Conservation (phyloP, 1,140 invertebrate species). For the Riptortus pedestris region DNA sequence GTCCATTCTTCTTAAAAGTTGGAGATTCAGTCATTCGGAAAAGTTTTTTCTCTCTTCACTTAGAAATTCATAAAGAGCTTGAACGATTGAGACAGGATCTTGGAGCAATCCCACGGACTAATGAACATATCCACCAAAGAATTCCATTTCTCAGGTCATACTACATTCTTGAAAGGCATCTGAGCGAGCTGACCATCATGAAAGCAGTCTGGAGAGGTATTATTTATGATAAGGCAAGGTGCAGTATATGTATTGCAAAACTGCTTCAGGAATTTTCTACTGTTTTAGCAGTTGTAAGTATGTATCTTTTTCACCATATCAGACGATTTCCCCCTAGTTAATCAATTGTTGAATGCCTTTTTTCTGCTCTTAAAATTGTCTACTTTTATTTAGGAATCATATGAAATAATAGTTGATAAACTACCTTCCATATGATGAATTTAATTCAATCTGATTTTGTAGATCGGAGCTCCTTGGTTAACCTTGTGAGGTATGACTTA, state of each 20-base stretch:
- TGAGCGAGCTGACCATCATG: not conserved
- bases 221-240: not conserved
- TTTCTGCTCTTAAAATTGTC: too few species aligned
- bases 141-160: not conserved
- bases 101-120: not conserved
- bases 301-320: too few species aligned
- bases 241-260: not conserved
- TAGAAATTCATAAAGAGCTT: not conserved
- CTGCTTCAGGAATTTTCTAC: conserved; percentile 1
- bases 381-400: too few species aligned
- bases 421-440: too few species aligned
- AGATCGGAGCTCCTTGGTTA: too few species aligned
- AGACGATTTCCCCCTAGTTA: too few species aligned
- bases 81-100: not conserved
- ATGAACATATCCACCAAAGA: not conserved
- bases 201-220: not conserved
- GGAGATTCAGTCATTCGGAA: not conserved
- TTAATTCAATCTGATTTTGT: too few species aligned
- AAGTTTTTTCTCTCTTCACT: not conserved
- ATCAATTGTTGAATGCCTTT: too few species aligned
- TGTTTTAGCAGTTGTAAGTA: conserved; percentile 2
- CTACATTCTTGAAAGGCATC: not conserved
- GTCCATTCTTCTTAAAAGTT: not conserved
- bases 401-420: too few species aligned
- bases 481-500: too few species aligned